Evolutionary conservation across 2,888 invertebrate genomes (phyloP).

Genomic region (Melieria omissa): DNA sequence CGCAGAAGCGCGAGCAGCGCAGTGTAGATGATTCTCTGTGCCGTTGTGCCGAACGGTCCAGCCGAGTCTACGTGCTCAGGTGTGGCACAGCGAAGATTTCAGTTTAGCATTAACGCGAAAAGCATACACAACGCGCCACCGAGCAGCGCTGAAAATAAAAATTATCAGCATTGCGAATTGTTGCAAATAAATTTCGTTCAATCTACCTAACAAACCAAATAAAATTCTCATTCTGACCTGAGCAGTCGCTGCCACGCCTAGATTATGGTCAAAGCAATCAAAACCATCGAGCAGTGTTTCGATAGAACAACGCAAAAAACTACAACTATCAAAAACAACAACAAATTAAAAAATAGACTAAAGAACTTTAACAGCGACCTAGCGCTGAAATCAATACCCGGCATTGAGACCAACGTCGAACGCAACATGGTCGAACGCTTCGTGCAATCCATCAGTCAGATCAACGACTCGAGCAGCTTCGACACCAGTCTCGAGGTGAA

Average conservation of each 20-base stretch:
- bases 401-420: slow-evolving; percentile 32
- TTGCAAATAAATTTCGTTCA: slow-evolving; percentile 1
- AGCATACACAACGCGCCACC: slow-evolving; percentile 19
- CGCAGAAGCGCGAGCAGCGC: not conserved
- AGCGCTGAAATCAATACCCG: not conserved
- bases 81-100: slow-evolving; percentile 47
- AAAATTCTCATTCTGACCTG: not conserved
- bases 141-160: slow-evolving; percentile 39
- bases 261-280: not conserved
- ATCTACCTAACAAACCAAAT: not conserved
- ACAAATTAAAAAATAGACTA: not conserved
- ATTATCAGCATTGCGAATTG: slow-evolving; percentile 12
- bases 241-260: not conserved
- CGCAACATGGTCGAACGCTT: slow-evolving; percentile 63
- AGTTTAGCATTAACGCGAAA: slow-evolving; percentile 50
- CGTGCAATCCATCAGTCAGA: slow-evolving; percentile 60
- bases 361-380: too few relatives aligned
- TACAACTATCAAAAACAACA: not conserved
- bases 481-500: slow-evolving; percentile 66
- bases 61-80: slow-evolving; percentile 51
- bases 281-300: too few relatives aligned
- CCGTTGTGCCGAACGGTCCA: too few relatives aligned
- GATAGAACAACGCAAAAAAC: too few relatives aligned
- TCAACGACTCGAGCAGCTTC: slow-evolving; percentile 65
- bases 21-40: too few relatives aligned